phyloP scores from a whole-genome alignment of 2,888 invertebrate genomes.

The Rugalucina vietnamica region DNA sequence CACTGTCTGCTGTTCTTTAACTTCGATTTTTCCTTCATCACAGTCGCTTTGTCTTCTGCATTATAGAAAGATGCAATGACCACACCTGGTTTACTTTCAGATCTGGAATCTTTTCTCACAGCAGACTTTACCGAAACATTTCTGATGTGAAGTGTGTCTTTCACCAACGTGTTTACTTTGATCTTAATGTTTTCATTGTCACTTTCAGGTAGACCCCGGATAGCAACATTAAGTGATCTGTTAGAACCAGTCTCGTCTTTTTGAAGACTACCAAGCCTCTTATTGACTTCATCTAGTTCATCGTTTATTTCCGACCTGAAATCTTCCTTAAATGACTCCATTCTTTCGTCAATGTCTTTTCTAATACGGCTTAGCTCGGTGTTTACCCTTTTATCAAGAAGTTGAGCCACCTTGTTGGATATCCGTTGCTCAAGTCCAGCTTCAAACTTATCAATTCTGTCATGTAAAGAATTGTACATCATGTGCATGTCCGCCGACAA shows the following conservation, averaged over 20 bases:
- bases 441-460: background rate
- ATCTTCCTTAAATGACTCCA: constrained; percentile 18
- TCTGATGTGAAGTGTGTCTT: background rate
- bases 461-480: background rate
- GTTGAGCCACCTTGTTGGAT: background rate
- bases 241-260: background rate
- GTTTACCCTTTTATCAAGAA: constrained; percentile 28
- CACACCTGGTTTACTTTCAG: background rate
- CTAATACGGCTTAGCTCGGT: constrained; percentile 15
- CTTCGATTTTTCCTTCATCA: background rate
- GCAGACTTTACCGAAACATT: background rate
- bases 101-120: background rate
- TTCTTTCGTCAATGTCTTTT: constrained; percentile 8
- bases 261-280: background rate
- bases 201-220: constrained; percentile 11
- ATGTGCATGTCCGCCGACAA: background rate
- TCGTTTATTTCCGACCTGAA: constrained; percentile 20
- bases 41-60: background rate
- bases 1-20: background rate
- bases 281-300: constrained; percentile 4
- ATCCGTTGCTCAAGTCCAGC: background rate
- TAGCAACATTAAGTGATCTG: constrained; percentile 11
- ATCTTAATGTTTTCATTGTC: background rate
- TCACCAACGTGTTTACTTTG: background rate
- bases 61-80: background rate